Evolutionary conservation across 2,888 invertebrate genomes (phyloP).

Genomic region (Rotaria macrura): DNA sequence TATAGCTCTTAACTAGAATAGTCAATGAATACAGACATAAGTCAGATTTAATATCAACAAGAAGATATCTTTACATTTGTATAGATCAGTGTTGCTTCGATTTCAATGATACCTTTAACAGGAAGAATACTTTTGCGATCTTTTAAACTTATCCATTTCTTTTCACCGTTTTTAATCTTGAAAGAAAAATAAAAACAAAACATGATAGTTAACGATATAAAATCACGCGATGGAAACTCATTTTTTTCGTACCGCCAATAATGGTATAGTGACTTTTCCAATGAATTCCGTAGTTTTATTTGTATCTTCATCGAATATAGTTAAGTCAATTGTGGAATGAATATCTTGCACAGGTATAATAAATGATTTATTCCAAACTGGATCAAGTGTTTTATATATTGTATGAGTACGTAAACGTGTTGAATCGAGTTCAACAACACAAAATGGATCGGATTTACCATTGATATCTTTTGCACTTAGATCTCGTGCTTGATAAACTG

Average conservation of each 20-base stretch:
- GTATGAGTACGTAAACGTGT: constrained; percentile 90
- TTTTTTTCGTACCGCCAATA: constrained; percentile 55
- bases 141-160: constrained; percentile 87
- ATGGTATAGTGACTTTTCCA: constrained; percentile 77
- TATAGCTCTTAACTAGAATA: constrained; percentile 65
- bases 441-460: constrained; percentile 96
- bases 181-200: constrained; percentile 4
- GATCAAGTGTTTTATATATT: constrained; percentile 88
- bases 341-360: constrained; percentile 66
- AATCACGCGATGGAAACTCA: too few species aligned
- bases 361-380: constrained; percentile 96
- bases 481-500: constrained; percentile 68
- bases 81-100: constrained; percentile 83
- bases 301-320: constrained; percentile 91
- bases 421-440: constrained; percentile 89
- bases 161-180: constrained; percentile 72
- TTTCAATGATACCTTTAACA: constrained; percentile 80
- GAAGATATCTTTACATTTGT: constrained; percentile 62
- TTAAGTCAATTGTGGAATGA: constrained; percentile 80
- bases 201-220: too few species aligned
- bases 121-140: constrained; percentile 78
- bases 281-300: constrained; percentile 87
- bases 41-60: background rate
- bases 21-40: too few species aligned
- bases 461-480: constrained; percentile 86